A percentile compares a stretch with the other conserved stretches of the same genome.
Evolutionary conservation across 2,113 vertebrate genomes (phyloP).

Genomic region (Calidris pygmaea): DNA sequence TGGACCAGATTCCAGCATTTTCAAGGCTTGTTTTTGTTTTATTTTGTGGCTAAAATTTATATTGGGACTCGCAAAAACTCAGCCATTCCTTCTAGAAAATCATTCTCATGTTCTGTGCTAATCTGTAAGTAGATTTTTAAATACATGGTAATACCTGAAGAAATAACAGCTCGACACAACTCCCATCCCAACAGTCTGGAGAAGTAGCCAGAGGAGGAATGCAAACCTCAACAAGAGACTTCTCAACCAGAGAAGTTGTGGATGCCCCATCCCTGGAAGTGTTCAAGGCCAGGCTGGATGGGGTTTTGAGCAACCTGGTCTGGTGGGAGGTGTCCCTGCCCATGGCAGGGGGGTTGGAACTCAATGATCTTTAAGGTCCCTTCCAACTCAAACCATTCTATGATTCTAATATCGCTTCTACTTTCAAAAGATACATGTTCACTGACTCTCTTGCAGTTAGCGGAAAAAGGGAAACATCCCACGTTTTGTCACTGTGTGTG

Average conservation of each 20-base stretch:
- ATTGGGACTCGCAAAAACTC: neutral
- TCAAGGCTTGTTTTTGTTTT: neutral
- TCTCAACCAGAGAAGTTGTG: too few species aligned
- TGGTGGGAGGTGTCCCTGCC: too few species aligned
- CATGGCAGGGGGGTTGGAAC: too few species aligned
- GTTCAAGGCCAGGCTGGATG: too few species aligned
- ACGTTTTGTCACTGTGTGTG: neutral
- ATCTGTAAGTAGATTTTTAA: neutral
- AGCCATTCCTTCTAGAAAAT: neutral
- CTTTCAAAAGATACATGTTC: neutral
- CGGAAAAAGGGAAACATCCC: neutral
- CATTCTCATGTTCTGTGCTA: neutral
- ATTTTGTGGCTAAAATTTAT: neutral
- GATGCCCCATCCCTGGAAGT: too few species aligned
- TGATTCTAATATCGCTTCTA: neutral
- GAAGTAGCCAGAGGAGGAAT: neutral
- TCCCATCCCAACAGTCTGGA: neutral
- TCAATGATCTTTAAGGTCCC: too few species aligned
- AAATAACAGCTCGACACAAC: neutral
- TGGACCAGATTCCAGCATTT: neutral
- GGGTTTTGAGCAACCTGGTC: too few species aligned
- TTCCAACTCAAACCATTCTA: too few species aligned
- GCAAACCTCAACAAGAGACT: fast-evolving
- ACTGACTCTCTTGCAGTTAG: neutral
- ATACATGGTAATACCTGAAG: neutral